phyloP scores from a whole-genome alignment of 2,888 invertebrate species.

The Chaetoderma sp. region DNA sequence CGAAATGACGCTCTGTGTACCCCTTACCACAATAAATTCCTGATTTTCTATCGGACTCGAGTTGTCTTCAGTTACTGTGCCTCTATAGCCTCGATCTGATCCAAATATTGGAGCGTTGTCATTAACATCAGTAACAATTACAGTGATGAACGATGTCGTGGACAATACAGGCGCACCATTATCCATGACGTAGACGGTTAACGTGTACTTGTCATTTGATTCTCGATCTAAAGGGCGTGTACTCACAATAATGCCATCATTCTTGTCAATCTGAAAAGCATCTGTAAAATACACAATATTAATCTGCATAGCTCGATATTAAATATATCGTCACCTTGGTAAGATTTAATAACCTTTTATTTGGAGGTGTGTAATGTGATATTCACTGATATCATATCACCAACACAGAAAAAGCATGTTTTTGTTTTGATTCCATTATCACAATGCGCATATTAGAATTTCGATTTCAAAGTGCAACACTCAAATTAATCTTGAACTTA shows the following conservation, averaged over 20 bases:
- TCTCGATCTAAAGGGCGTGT: constrained; percentile 18
- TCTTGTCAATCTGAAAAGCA: constrained; percentile 19
- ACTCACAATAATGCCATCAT: constrained; percentile 15
- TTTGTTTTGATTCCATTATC: too few relatives aligned
- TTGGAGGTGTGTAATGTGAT: too few relatives aligned
- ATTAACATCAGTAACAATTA: constrained; percentile 33
- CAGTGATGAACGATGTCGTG: constrained; percentile 23
- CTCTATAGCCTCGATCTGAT: constrained; percentile 15
- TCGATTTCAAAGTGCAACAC: too few relatives aligned
- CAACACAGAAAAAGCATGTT: too few relatives aligned
- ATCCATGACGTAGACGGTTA: constrained; percentile 14
- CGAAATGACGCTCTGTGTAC: too few relatives aligned
- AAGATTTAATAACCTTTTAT: too few relatives aligned
- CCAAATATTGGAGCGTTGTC: constrained; percentile 36
- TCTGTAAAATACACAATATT: constrained; percentile 12
- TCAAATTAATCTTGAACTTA: too few relatives aligned
- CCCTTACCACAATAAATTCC: constrained; percentile 28
- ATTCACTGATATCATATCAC: too few relatives aligned
- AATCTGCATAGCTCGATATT: not conserved
- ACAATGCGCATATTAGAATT: too few relatives aligned
- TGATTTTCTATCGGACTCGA: constrained; percentile 7
- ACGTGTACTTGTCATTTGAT: constrained; percentile 6
- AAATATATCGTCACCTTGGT: not conserved
- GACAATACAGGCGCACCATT: constrained; percentile 19
- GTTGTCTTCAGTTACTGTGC: constrained; percentile 28